Evolutionary conservation across 2,888 invertebrate species (phyloP), one percentile per base, ranked within the genome.

Genomic region (Melinaea marsaeus): DNA sequence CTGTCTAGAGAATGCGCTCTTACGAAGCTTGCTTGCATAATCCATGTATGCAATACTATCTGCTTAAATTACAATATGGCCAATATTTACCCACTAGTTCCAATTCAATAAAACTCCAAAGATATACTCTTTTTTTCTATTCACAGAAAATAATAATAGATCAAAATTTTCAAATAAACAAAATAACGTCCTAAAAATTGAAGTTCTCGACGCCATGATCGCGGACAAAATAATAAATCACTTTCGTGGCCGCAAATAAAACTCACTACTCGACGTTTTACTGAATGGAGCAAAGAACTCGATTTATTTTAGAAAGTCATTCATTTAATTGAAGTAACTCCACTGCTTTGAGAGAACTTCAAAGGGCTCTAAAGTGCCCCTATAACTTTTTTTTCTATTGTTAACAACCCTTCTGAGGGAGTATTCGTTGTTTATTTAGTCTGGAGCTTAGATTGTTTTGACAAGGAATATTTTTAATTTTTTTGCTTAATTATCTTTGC

Each of bases 271-370:
- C 68, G 71, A 72, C 74, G 66, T 72, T 69, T 62, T 67, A 67
- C 65, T 64, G 63, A 57, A 57, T 59, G 56, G 68, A 61, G 68
- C 65, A 62, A 68, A 69, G 74, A 78, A 78, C 71, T 78, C 76
- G 74, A 79, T 77, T 78, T 78, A 76, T 77, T 78, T 75, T 73
- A 68, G 73, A 79, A 77, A 79, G 78, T 79, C 78, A 79, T 79
- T 80, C 78, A 77, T 80, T 80, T 79, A 79, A 81, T 80, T 78
- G 79, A 74, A 75, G 74, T 73, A 76, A 78, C 75, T 78, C 77
- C 73, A 75, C 74, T 75, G 71, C 70, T 71, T 67, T 72, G 69
- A 71, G 74, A 71, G 70, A 66, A 61, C 67, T 63, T 69, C 62
- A 66, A 65, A 68, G 67, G 68, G 69, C 67, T 71, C 68, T 62